Base-by-base conservation (phyloP, 2,888 invertebrate genomes). In the Hirtodrosophila cameraria region DNA sequence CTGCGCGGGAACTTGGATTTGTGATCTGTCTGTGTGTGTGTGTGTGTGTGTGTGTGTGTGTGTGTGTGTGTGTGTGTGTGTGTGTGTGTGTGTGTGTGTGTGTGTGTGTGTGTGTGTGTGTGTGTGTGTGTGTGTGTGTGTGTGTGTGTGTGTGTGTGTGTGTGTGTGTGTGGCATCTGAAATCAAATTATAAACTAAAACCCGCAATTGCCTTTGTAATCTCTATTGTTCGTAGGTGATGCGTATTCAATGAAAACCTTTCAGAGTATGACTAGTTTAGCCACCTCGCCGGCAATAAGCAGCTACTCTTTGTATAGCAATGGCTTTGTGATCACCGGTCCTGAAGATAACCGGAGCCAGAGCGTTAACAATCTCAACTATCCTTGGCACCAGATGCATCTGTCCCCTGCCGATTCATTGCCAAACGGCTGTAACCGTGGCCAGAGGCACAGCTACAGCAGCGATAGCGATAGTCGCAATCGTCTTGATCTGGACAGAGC, bases 221-320 rank as follows among this genome's bases (percentile, higher is more conserved):
- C 54, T 71, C 31, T 69, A 77, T 78, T 82, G 75, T 70, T 68
- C 75, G 48, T 88, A 90, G 90, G 90, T 88, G 90, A 90, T 81
- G 90, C 90, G 81, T 89, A 89, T 87, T 90, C 90, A 79, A 89
- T 91, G 89, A 90, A 90, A 90, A 91, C 90, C 45, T 91, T 89
- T 89, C 90, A 90, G 87, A 91, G 91, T 88, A 88, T 88, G 76
- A 91, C 91, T 88, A 91, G 91, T 86, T 90, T 91, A 89, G 90
- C 91, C 71, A 91, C 91, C 66, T 91, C 91, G 62, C 86, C 90
- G 75, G 91, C 91, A 64, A 88, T 89, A 68, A 91, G 91, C 86
- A 89, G 87, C 84, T 87, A 89, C 79, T 90, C 91, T 57, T 76
- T 90, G 41, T 88, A 88, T 87, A 90, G 90, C 87, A 90, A 89